A percentile compares a stretch with the other conserved stretches of the same genome.
Evolutionary conservation across 2,797 vertebrate species (phyloP).

Genomic region (Crossoptilon crossoptilon): DNA sequence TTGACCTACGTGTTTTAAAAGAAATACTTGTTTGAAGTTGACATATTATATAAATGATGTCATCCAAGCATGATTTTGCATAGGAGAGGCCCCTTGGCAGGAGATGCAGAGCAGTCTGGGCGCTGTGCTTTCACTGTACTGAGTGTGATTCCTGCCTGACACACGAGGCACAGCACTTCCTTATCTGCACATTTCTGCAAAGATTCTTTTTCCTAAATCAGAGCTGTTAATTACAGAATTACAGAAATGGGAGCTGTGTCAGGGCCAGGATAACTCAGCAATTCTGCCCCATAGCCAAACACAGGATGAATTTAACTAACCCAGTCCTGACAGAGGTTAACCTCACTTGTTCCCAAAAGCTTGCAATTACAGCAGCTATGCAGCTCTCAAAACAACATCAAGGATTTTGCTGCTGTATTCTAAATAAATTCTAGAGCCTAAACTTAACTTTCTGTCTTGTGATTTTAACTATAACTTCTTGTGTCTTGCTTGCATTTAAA

Average conservation of each 20-base stretch:
- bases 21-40: not conserved
- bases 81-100: not conserved
- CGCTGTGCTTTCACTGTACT: not conserved
- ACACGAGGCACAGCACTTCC: not conserved
- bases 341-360: not conserved
- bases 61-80: not conserved
- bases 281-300: fast-evolving
- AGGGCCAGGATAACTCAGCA: not conserved
- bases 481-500: not conserved
- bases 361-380: not conserved
- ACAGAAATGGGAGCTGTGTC: not conserved
- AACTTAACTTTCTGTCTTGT: not conserved
- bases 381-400: not conserved
- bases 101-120: not conserved
- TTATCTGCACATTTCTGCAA: fast-evolving
- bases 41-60: not conserved
- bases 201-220: not conserved
- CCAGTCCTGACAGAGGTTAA: not conserved
- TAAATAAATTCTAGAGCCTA: not conserved
- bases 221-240: not conserved
- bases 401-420: not conserved
- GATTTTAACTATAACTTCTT: not conserved
- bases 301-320: not conserved
- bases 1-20: not conserved
- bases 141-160: not conserved